Evolutionary conservation across 2,113 vertebrate species (phyloP).

Genomic region (Sinosuthora webbiana): DNA sequence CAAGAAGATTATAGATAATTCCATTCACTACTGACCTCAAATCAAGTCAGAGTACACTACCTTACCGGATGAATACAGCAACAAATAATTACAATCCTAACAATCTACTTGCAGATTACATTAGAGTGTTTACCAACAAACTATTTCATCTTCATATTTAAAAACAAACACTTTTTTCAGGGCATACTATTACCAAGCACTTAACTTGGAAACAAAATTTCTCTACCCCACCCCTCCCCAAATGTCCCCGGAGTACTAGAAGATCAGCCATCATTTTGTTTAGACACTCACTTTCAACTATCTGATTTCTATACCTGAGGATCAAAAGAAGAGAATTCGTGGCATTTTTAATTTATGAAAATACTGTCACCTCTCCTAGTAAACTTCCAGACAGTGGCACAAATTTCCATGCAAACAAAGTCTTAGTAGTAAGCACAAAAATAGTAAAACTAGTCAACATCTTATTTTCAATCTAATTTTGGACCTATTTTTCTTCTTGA

Average conservation of each 20-base stretch:
- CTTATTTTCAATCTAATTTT: background rate
- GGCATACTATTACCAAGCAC: background rate
- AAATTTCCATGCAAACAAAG: background rate
- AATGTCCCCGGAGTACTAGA: background rate
- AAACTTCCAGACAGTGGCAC: background rate
- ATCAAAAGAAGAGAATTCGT: background rate
- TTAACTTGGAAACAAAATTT: background rate
- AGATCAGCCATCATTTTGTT: background rate
- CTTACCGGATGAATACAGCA: background rate
- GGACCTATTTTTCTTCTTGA: background rate
- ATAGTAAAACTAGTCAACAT: background rate
- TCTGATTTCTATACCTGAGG: background rate
- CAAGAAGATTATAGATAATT: background rate
- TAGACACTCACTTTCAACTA: background rate
- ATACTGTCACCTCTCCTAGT: background rate
- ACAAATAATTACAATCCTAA: background rate
- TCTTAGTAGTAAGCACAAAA: background rate
- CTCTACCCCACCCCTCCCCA: background rate
- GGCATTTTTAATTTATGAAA: background rate
- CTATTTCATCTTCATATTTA: background rate
- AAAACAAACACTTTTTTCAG: background rate
- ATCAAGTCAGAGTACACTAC: background rate
- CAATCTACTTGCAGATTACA: background rate
- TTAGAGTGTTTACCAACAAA: background rate
- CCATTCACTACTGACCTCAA: background rate